These are phyloP conservation scores for Picathartes gymnocephalus DNA, from an alignment of 2,113 vertebrate genomes.

Conservation along the genomic window DNA sequence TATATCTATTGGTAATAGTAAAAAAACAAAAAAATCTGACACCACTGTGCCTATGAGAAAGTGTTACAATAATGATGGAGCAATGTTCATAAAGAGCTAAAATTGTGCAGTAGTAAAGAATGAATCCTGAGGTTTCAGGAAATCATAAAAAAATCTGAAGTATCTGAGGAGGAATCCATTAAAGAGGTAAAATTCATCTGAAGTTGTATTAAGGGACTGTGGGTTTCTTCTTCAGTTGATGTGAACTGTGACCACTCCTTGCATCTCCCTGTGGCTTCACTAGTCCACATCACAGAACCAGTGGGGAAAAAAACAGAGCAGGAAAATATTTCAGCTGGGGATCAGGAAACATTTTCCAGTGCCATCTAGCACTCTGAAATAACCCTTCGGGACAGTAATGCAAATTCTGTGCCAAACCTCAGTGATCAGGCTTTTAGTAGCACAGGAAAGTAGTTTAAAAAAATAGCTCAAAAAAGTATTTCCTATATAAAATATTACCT, in stretches of 20 bases:
- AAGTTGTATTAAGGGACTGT: not conserved
- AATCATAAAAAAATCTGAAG: not conserved
- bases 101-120: not conserved
- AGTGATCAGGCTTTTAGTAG: not conserved
- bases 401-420: not conserved
- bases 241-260: not conserved
- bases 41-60: not conserved
- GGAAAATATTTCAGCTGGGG: not conserved
- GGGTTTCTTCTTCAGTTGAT: not conserved
- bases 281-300: not conserved
- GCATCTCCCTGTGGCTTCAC: not conserved
- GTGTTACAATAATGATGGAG: not conserved
- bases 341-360: not conserved
- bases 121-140: not conserved
- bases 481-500: not conserved
- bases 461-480: not conserved
- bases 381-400: not conserved
- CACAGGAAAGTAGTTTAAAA: not conserved
- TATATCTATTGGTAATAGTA: not conserved
- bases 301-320: not conserved
- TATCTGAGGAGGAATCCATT: not conserved
- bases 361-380: not conserved
- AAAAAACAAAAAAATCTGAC: not conserved
- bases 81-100: not conserved
- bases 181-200: not conserved